phyloP scores from a whole-genome alignment of 2,888 invertebrate genomes.

The Heliconius aoede region DNA sequence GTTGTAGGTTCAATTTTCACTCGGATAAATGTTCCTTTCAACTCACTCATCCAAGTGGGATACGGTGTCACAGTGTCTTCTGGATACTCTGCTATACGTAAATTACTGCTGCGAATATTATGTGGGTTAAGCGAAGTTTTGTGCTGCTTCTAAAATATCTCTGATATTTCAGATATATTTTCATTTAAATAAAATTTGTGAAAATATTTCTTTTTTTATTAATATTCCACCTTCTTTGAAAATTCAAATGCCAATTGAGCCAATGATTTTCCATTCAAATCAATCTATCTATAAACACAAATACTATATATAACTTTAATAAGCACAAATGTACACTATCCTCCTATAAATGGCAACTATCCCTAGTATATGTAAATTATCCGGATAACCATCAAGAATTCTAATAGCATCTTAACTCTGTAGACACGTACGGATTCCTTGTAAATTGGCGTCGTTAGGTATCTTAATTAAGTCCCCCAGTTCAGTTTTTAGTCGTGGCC shows the following conservation, averaged over 20 bases:
- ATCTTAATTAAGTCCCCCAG: constrained; percentile 76
- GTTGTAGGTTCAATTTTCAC: not conserved
- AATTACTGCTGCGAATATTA: no score
- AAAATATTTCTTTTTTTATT: no score
- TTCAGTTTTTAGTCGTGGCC: constrained; percentile 71
- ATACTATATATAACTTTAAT: constrained; percentile 1
- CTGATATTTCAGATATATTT: not conserved
- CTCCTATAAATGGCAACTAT: constrained; percentile 14
- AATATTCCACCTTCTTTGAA: no score
- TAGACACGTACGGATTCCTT: constrained; percentile 70
- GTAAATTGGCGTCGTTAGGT: constrained; percentile 79
- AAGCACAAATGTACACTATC: constrained; percentile 12
- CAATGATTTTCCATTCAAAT: not conserved
- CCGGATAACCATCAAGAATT: constrained; percentile 53
- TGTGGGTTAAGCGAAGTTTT: not conserved
- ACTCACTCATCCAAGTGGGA: no score
- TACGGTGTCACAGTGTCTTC: no score
- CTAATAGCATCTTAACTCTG: constrained; percentile 67
- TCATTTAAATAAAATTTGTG: not conserved
- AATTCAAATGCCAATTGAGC: not conserved
- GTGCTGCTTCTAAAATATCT: no score
- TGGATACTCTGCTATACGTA: no score
- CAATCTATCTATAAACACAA: not conserved
- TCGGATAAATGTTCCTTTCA: not conserved
- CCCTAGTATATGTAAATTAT: constrained; percentile 39